These are phyloP conservation scores for Sebastes taczanowskii DNA, from an alignment of 2,797 vertebrate species.

Conservation along the genomic window DNA sequence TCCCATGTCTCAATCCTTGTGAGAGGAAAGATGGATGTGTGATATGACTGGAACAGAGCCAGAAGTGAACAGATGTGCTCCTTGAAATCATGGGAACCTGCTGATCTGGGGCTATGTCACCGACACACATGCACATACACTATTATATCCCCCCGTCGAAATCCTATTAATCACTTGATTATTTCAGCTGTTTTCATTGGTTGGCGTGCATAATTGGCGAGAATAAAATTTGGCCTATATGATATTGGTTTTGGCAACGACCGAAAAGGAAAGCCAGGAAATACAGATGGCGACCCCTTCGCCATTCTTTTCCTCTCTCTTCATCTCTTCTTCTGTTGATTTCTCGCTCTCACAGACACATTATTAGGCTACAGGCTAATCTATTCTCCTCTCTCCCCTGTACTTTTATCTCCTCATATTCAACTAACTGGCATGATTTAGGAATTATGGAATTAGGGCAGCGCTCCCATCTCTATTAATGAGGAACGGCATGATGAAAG, in stretches of 20 bases:
- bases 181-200: constrained; percentile 63
- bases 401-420: constrained; percentile 72
- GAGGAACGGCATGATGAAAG: constrained; percentile 77
- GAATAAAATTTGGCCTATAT: constrained; percentile 59
- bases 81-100: constrained; percentile 50
- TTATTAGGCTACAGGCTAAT: constrained; percentile 62
- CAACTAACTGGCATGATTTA: constrained; percentile 77
- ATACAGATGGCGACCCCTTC: constrained; percentile 70
- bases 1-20: constrained; percentile 43
- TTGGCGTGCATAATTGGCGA: constrained; percentile 43
- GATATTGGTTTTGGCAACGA: constrained; percentile 69
- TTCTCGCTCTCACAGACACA: constrained; percentile 50
- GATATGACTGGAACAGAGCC: constrained; percentile 50
- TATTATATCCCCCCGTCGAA: constrained; percentile 24
- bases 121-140: constrained; percentile 26
- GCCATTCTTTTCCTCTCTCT: constrained; percentile 29
- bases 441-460: constrained; percentile 83
- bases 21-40: constrained; percentile 51
- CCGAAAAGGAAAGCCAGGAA: constrained; percentile 58
- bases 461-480: constrained; percentile 77
- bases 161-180: constrained; percentile 71
- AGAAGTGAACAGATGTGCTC: constrained; percentile 63
- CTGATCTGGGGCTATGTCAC: constrained; percentile 44
- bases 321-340: constrained; percentile 44
- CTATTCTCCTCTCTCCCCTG: constrained; percentile 54